phyloP scores from a whole-genome alignment of 2,888 invertebrate species.

The Congeria kusceri region DNA sequence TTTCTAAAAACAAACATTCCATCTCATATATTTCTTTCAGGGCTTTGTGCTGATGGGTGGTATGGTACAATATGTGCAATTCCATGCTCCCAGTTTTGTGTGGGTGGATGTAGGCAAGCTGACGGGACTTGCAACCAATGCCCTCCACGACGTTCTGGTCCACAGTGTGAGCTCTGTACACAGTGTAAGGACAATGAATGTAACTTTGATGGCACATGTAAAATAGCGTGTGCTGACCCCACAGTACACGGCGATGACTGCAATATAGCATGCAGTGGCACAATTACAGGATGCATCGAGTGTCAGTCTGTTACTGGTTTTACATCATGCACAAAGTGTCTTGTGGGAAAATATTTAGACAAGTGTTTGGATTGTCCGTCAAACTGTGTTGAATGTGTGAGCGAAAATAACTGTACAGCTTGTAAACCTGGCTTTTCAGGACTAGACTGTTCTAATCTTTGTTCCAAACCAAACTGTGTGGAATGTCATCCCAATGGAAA shows the following conservation, averaged over 20 bases:
- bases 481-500: too few relatives aligned
- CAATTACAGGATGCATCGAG: slow-evolving; percentile 28
- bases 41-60: not conserved
- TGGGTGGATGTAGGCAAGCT: slow-evolving; percentile 16
- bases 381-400: slow-evolving; percentile 46
- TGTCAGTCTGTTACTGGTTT: slow-evolving; percentile 18
- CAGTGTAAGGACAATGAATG: slow-evolving; percentile 32
- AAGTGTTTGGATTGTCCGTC: slow-evolving; percentile 47
- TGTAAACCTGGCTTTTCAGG: slow-evolving; percentile 21
- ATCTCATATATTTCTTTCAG: not conserved
- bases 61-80: not conserved
- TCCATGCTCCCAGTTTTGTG: slow-evolving; percentile 10
- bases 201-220: slow-evolving; percentile 46
- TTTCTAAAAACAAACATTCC: too few relatives aligned
- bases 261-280: slow-evolving; percentile 35
- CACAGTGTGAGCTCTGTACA: slow-evolving; percentile 27
- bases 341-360: slow-evolving; percentile 24
- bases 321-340: slow-evolving; percentile 37
- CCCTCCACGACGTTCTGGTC: slow-evolving; percentile 22
- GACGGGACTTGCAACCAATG: slow-evolving; percentile 34
- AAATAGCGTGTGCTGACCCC: slow-evolving; percentile 34
- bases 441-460: too few relatives aligned
- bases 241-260: slow-evolving; percentile 39
- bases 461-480: too few relatives aligned
- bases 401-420: slow-evolving; percentile 27